Evolutionary conservation across 2,888 invertebrate species (phyloP).

Genomic region (Sericinus montela): DNA sequence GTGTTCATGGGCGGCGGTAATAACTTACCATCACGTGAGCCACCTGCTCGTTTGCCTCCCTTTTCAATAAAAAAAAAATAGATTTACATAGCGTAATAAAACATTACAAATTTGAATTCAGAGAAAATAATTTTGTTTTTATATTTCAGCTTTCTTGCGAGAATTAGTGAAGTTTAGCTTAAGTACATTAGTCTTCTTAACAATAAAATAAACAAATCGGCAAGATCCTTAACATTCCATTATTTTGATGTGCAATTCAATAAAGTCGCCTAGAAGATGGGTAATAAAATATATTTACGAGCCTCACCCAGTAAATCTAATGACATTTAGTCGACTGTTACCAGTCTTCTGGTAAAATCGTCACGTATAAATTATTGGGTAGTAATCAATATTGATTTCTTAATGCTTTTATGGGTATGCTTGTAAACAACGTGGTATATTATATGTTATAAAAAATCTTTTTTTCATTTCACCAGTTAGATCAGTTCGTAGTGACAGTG

Average conservation of each 20-base stretch:
- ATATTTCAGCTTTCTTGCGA: too few relatives aligned
- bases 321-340: conserved; percentile 11
- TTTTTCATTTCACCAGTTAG: too few relatives aligned
- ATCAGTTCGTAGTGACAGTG: too few relatives aligned
- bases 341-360: not conserved
- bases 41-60: too few relatives aligned
- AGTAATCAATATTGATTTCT: conserved; percentile 5
- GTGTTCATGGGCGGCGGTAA: too few relatives aligned
- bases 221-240: conserved; percentile 18
- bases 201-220: conserved; percentile 15
- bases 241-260: conserved; percentile 20
- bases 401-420: not conserved
- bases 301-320: conserved; percentile 14
- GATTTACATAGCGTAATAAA: too few relatives aligned
- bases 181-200: not conserved
- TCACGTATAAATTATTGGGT: not conserved
- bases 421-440: not conserved
- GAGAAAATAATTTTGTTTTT: too few relatives aligned
- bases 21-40: too few relatives aligned
- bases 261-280: conserved; percentile 8
- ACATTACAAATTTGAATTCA: too few relatives aligned
- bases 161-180: too few relatives aligned
- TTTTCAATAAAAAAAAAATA: too few relatives aligned
- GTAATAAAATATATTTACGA: conserved; percentile 19
- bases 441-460: too few relatives aligned